phyloP scores from a whole-genome alignment of 2,797 vertebrate species.

The Meda fulgida region DNA sequence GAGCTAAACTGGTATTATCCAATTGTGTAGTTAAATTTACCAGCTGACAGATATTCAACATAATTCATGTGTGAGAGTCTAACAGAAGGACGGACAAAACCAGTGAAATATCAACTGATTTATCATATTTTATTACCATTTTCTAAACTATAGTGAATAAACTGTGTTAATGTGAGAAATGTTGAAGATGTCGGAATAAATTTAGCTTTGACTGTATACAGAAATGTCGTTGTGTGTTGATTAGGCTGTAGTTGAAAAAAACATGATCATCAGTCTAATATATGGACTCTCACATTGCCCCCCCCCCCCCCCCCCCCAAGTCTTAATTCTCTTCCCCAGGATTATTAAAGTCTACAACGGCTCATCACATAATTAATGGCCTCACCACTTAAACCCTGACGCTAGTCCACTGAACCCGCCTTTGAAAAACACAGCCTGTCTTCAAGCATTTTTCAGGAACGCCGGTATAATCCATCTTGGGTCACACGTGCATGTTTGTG shows the following conservation, averaged over 20 bases:
- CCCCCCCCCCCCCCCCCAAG: not conserved
- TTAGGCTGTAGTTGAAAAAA: not conserved
- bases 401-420: slow-evolving; percentile 51
- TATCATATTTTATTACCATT: no score
- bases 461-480: slow-evolving; percentile 74
- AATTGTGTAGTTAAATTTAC: no score
- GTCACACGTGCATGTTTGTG: slow-evolving; percentile 80
- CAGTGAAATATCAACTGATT: no score
- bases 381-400: slow-evolving; percentile 35
- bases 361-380: slow-evolving; percentile 29
- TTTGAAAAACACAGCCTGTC: slow-evolving; percentile 77
- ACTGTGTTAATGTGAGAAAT: no score
- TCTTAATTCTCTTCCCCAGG: slow-evolving; percentile 5
- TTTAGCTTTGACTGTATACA: not conserved
- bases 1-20: no score
- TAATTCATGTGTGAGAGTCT: no score
- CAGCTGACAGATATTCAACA: no score
- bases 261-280: not conserved
- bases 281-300: not conserved
- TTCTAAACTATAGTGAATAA: no score
- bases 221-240: not conserved
- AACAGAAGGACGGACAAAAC: no score
- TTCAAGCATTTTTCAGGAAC: slow-evolving; percentile 79
- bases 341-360: slow-evolving; percentile 25
- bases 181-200: no score